Percentiles rank a stretch among this genome's conserved stretches.
Conservation (phyloP, 1,140 invertebrate species). For the Octopus bimaculoides region DNA sequence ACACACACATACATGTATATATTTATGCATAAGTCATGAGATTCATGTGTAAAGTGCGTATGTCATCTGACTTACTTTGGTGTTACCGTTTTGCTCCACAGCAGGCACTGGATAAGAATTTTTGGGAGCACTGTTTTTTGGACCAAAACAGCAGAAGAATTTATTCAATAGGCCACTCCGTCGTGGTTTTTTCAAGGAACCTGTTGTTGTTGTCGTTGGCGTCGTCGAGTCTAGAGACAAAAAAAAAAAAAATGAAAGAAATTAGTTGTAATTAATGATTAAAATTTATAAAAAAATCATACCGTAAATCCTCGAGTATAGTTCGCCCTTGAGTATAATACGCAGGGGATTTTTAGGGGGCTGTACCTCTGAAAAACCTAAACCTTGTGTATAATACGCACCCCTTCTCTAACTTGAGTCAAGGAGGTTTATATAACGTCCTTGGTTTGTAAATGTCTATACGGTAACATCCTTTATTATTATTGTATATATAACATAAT, state of each 20-base stretch:
- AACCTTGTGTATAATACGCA: background rate
- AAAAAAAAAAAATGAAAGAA: conserved; percentile 21
- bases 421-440: no score
- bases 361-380: background rate
- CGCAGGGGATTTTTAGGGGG: background rate
- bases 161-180: conserved; percentile 76
- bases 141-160: conserved; percentile 80
- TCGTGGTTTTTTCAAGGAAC: conserved; percentile 65
- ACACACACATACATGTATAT: conserved; percentile 1
- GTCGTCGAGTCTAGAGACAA: conserved; percentile 48
- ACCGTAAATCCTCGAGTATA: conserved; percentile 20
- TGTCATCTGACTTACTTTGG: conserved; percentile 34
- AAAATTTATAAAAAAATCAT: background rate
- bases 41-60: background rate
- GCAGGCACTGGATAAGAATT: conserved; percentile 38
- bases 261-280: conserved; percentile 25
- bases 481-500: no score
- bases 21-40: background rate
- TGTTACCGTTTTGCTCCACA: conserved; percentile 49
- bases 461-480: no score
- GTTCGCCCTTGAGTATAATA: background rate
- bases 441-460: no score
- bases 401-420: no score
- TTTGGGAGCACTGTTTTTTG: conserved; percentile 50
- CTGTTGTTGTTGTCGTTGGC: conserved; percentile 29